Evolutionary conservation across 2,888 invertebrate species (phyloP), one percentile per base, ranked within the genome.

Genomic region (Himalopsyche kuldschensis): DNA sequence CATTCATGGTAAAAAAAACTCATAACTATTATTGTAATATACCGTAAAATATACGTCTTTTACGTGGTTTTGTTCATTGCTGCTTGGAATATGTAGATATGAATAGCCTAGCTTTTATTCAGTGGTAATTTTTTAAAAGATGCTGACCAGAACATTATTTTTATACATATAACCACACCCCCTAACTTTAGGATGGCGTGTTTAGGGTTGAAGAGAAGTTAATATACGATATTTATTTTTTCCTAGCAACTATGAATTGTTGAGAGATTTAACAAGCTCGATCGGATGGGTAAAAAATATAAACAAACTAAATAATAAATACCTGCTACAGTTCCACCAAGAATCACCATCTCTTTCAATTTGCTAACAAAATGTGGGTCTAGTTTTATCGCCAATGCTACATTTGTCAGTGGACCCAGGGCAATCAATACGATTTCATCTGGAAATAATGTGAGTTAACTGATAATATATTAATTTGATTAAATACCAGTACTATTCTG

Each of bases 321-420:
- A 95, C 96, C 95, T 87, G 92, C 91, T 86, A 93, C 92, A 89
- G 96, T 95, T 84, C 97, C 97, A 10, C 97, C 97, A 92, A 96
- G 96, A 3, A 97, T 92, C 88, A 93, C 95, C 46, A 97, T 90
- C 69, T 94, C 94, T 85, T 94, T 94, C 0, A 97, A 89, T 85
- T 94, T 92, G 17, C 90, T 87, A 0, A 93, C 89, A 88, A 97
- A 94, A 4, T 92, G 88, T 0, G 95, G 93, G 87, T 95, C 95
- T 87, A 96, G 89, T 87, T 94, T 94, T 3, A 95, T 91, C 1
- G 96, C 94, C 84, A 96, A 88, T 0, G 97, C 97, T 69, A 96
- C 90, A 87, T 97, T 97, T 0, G 97, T 97, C 32, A 97, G 89
- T 0, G 97, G 94, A 0, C 95, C 97, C 31, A 96, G 88, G 47